Base-by-base conservation (phyloP, 2,888 invertebrate species). In the Leptinotarsa tumamoca region DNA sequence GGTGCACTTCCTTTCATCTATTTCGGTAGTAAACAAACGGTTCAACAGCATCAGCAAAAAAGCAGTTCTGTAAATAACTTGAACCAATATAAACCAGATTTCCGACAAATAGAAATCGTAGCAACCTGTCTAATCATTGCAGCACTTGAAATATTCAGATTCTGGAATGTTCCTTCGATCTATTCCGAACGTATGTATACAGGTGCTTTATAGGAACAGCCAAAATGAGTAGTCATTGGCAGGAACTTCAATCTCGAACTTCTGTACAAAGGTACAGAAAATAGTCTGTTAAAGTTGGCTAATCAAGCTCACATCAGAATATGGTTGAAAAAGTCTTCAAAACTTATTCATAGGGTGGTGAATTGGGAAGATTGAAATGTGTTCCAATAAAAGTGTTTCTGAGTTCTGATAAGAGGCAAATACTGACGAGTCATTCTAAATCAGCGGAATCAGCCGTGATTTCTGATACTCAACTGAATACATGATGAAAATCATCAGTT, bases 41-140 rank as follows among this genome's bases (percentile, higher is more conserved):
- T 58, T 58, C 14, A 58, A 58, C 58, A 58, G 27, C 58, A 23
- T 23, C 13, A 21, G 23, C 21, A 23, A 58, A 58, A 58, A 58
- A 14, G 3, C 43, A 33, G 27, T 63, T 63, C 63, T n/a, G 4
- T 33, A 63, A 63, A 63, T 63, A 63, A 33, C 43, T 33, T 33
- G 63, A 43, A 33, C 27, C 63, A 27, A 63, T 63, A 63, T 63
- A 63, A 63, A 63, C 27, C 63, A 63, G 63, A 63, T 63, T 63
- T 63, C 43, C 63, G 63, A 63, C 27, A 33, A 63, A 43, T 43
- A 13, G 43, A 43, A 43, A 63, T 63, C 17, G 63, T 63, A 43
- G n/a, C 63, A 63, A 63, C 27, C 63, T 63, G 43, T 33, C 33
- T 33, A 17, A n/a, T 43, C 27, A 43, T 7, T 43, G 27, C 63